A percentile compares a stretch with the other conserved stretches of the same genome.
These are phyloP conservation scores for Andrena marginata DNA, from an alignment of 2,888 invertebrate genomes.

Conservation along the genomic window DNA sequence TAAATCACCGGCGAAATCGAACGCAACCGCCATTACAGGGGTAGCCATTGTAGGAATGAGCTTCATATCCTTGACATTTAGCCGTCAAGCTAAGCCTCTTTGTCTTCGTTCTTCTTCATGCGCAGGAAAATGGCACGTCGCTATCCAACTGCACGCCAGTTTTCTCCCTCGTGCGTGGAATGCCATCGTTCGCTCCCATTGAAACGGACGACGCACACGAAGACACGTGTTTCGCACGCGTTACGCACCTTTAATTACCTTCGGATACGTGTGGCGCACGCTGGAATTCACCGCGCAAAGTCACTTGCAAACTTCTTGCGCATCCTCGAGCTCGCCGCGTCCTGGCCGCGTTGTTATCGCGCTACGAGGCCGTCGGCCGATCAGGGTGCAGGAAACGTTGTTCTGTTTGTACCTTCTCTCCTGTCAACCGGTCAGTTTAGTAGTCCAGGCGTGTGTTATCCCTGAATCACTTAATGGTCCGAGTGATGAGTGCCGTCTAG, in stretches of 20 bases:
- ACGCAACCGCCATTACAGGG: constrained; percentile 7
- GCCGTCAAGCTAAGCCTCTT: neutral
- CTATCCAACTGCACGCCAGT: neutral
- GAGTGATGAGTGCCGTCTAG: too few species aligned
- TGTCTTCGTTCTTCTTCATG: neutral
- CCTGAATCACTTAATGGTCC: too few species aligned
- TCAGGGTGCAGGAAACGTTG: constrained; percentile 39
- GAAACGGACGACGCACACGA: constrained; percentile 35
- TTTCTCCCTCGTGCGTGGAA: constrained; percentile 8
- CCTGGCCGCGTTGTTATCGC: constrained; percentile 48
- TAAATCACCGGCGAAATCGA: constrained; percentile 15
- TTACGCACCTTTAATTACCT: constrained; percentile 77
- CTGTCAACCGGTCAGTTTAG: constrained; percentile 1
- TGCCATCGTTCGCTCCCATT: constrained; percentile 15
- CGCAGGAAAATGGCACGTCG: neutral
- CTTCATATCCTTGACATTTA: constrained; percentile 20
- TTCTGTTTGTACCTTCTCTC: constrained; percentile 19
- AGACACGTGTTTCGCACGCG: constrained; percentile 65
- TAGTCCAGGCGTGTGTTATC: too few species aligned
- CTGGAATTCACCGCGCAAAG: constrained; percentile 40
- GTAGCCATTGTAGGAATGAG: constrained; percentile 3
- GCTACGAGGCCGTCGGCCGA: constrained; percentile 45
- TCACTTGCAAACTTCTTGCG: constrained; percentile 25
- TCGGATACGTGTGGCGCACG: constrained; percentile 69
- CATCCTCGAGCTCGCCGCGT: neutral